Conservation (phyloP, 1,140 invertebrate species). For the Glossosoma conforme region DNA sequence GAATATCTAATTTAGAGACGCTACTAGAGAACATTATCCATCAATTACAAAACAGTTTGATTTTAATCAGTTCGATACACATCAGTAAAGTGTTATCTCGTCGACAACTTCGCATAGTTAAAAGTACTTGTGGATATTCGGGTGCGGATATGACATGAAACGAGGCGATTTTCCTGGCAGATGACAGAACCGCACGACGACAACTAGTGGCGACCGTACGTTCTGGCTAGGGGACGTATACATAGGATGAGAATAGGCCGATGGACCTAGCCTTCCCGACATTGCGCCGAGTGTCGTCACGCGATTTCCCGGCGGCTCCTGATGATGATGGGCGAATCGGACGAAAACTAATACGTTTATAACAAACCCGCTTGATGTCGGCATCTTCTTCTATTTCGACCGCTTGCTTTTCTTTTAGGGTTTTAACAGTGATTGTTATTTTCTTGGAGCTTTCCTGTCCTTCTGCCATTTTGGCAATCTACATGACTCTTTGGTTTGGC, state of each 20-base stretch:
- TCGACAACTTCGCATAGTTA: no score
- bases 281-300: conserved; percentile 41
- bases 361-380: conserved; percentile 84
- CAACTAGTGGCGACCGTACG: no score
- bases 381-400: conserved; percentile 83
- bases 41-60: no score
- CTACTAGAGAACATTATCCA: no score
- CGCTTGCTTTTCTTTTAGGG: conserved; percentile 89
- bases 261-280: conserved; percentile 18
- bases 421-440: conserved; percentile 90
- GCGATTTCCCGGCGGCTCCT: conserved; percentile 51
- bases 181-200: no score
- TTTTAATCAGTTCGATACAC: no score
- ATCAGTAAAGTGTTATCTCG: no score
- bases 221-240: no score
- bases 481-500: conserved; percentile 26
- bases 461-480: conserved; percentile 54
- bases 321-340: conserved; percentile 23
- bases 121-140: no score
- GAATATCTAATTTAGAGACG: no score
- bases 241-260: conserved; percentile 9
- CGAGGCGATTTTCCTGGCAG: no score
- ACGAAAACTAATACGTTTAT: not conserved
- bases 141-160: no score
- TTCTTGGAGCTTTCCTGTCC: conserved; percentile 56